Conservation (phyloP, 2,797 vertebrate genomes). For the Coluber constrictor region DNA sequence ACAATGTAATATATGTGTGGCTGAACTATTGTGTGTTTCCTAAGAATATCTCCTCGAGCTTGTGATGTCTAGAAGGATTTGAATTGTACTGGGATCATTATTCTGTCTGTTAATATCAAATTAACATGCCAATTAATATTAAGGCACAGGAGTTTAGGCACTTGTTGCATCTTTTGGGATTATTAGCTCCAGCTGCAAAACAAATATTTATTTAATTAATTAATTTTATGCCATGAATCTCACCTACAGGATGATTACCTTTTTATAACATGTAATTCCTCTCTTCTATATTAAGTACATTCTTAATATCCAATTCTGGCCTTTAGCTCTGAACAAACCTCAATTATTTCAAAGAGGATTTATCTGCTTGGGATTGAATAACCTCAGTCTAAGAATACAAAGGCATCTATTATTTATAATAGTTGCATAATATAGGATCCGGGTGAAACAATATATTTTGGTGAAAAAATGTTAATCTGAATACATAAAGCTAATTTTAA, state of each 20-base stretch:
- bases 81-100: neutral
- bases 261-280: neutral
- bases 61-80: neutral
- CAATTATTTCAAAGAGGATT: neutral
- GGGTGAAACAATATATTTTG: neutral
- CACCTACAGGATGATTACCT: neutral
- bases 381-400: neutral
- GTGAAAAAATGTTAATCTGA: neutral
- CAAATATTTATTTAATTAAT: neutral
- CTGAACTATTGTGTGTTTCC: neutral
- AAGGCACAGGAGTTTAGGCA: neutral
- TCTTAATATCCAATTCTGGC: neutral
- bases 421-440: neutral
- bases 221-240: neutral
- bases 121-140: neutral
- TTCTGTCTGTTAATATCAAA: neutral
- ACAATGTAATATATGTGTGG: neutral
- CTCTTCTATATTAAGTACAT: neutral
- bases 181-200: neutral
- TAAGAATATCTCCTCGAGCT: neutral
- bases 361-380: neutral
- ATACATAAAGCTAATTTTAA: neutral
- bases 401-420: neutral
- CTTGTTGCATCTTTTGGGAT: neutral
- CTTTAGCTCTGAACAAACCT: neutral